A percentile compares a stretch with the other conserved stretches of the same genome.
These are phyloP conservation scores for Australoheros facetus DNA, from an alignment of 2,797 vertebrate genomes.

Conservation along the genomic window DNA sequence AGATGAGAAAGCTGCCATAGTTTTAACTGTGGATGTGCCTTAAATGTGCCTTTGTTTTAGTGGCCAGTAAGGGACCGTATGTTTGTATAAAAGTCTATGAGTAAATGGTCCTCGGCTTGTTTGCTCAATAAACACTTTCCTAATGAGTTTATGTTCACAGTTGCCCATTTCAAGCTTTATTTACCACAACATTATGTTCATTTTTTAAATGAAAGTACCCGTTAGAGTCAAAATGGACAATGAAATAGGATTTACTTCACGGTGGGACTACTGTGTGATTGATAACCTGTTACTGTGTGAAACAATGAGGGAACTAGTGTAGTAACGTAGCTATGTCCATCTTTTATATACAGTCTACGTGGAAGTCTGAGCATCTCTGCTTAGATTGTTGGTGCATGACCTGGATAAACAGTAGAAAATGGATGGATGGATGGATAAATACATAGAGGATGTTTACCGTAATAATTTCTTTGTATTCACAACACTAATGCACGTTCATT, in stretches of 20 bases:
- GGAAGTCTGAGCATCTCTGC: not conserved
- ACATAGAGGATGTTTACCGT: not conserved
- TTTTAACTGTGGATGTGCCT: too few species aligned
- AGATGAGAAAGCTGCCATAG: too few species aligned
- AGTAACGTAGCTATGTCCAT: not conserved
- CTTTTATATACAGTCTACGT: not conserved
- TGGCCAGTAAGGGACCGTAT: too few species aligned
- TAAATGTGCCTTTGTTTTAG: too few species aligned
- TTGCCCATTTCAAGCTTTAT: not conserved
- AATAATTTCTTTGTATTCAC: not conserved
- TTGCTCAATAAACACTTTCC: not conserved
- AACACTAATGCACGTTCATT: not conserved
- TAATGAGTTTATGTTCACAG: not conserved
- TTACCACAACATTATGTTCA: not conserved
- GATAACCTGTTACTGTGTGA: not conserved
- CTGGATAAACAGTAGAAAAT: not conserved
- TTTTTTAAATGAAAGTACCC: not conserved
- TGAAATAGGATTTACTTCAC: not conserved
- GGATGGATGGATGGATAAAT: not conserved
- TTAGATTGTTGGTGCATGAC: not conserved
- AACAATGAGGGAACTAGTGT: not conserved
- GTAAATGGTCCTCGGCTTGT: not conserved
- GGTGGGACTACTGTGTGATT: fast-evolving
- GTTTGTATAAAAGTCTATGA: fast-evolving
- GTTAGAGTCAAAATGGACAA: not conserved